Percentiles rank a stretch among this genome's conserved stretches.
phyloP scores from a whole-genome alignment of 92 coral and sea anemone genomes.

The Ricordea florida region DNA sequence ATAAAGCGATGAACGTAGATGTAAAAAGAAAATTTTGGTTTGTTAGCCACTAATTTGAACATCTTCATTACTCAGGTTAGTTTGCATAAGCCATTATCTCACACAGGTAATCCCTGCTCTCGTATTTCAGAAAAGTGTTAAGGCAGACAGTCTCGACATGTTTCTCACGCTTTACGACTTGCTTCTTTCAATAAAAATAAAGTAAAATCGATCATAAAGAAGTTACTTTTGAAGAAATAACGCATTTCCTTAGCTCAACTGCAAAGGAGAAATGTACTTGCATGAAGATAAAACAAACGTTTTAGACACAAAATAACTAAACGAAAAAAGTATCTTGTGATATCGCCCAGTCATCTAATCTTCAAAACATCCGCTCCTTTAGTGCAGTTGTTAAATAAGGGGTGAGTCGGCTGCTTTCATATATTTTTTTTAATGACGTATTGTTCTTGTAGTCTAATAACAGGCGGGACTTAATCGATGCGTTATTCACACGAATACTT shows the following conservation, averaged over 20 bases:
- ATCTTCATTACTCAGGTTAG: slow-evolving; percentile 11
- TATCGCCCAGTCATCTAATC: slow-evolving; percentile 65
- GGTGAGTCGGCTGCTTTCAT: slow-evolving; percentile 49
- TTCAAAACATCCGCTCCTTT: slow-evolving; percentile 79
- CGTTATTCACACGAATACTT: slow-evolving; percentile 43
- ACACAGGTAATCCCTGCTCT: slow-evolving; percentile 24
- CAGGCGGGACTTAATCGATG: slow-evolving; percentile 61
- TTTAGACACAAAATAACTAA: slow-evolving; percentile 8
- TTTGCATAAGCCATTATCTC: slow-evolving; percentile 23
- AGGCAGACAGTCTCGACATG: too few species aligned
- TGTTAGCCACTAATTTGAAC: slow-evolving; percentile 28
- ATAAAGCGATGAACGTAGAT: slow-evolving; percentile 38
- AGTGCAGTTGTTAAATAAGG: slow-evolving; percentile 59
- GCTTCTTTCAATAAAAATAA: too few species aligned
- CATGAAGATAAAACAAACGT: slow-evolving; percentile 25
- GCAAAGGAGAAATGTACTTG: too few species aligned
- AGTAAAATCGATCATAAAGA: too few species aligned
- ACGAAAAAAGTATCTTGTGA: slow-evolving; percentile 1
- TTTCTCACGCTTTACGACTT: too few species aligned
- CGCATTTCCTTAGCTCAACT: too few species aligned
- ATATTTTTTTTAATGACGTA: slow-evolving; percentile 70
- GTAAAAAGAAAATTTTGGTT: slow-evolving; percentile 32
- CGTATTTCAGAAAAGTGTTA: slow-evolving; percentile 21
- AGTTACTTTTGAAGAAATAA: too few species aligned
- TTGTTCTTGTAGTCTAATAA: slow-evolving; percentile 73